A percentile compares a stretch with the other conserved stretches of the same genome.
Evolutionary conservation across 2,888 invertebrate genomes (phyloP).

Genomic region (Stomorhina lunata): DNA sequence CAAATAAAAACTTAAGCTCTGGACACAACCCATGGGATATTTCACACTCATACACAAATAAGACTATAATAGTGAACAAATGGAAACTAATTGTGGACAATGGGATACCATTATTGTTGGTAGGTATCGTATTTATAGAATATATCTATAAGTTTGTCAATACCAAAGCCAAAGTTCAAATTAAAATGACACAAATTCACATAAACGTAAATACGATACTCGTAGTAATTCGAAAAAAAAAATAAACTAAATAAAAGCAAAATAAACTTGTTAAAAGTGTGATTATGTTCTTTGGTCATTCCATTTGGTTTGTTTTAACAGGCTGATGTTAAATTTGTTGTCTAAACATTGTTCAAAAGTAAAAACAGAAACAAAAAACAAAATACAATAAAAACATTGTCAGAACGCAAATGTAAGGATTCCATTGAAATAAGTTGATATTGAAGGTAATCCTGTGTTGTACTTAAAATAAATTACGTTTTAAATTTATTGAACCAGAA

Average conservation of each 20-base stretch:
- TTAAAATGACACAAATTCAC: not conserved
- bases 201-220: not conserved
- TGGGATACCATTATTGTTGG: too few species aligned
- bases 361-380: not conserved
- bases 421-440: conserved; percentile 37
- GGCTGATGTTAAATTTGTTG: conserved; percentile 30
- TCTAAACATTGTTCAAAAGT: conserved; percentile 14
- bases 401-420: conserved; percentile 2
- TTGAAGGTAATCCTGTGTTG: conserved; percentile 39
- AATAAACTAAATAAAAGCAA: not conserved
- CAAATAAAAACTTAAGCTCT: too few species aligned
- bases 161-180: too few species aligned
- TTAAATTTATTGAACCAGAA: conserved; percentile 47
- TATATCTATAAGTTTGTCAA: too few species aligned
- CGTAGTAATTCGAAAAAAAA: not conserved
- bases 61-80: too few species aligned
- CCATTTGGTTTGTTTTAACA: conserved; percentile 34
- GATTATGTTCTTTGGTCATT: conserved; percentile 46
- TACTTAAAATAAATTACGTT: conserved; percentile 39
- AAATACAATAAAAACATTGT: not conserved
- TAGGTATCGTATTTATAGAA: too few species aligned
- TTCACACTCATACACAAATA: too few species aligned
- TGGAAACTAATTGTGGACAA: too few species aligned
- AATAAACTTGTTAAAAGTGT: not conserved
- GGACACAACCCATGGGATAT: too few species aligned